Evolutionary conservation across 64 coral and sea anemone genomes (phyloP).

Genomic region (Actinia tenebrosa): DNA sequence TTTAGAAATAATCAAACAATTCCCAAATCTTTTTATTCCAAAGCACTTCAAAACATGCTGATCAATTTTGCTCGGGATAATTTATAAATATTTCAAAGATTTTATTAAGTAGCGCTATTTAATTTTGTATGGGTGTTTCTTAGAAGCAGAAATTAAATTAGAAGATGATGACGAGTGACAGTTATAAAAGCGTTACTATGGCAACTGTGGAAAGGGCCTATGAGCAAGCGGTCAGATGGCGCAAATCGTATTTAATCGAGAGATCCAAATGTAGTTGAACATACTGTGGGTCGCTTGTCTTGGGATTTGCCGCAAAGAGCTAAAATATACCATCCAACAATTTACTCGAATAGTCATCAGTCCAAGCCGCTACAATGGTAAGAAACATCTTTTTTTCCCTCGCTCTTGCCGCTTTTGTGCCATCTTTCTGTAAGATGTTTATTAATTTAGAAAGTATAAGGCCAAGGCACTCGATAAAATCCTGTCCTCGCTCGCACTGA

Average conservation of each 20-base stretch:
- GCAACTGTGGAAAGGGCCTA: background rate
- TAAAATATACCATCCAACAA: background rate
- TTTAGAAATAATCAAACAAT: background rate
- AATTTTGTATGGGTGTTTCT: background rate
- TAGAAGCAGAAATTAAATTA: background rate
- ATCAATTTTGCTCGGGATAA: background rate
- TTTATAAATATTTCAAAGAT: background rate
- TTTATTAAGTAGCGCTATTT: background rate
- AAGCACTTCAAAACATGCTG: background rate
- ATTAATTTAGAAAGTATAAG: no score
- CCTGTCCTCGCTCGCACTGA: background rate
- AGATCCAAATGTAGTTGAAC: background rate
- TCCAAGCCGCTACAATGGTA: background rate
- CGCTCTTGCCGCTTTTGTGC: background rate
- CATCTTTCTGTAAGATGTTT: no score
- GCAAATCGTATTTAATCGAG: slow-evolving; percentile 4
- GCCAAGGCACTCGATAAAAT: background rate
- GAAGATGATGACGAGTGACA: background rate
- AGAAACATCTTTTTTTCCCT: background rate
- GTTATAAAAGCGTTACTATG: background rate
- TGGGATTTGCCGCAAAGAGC: background rate
- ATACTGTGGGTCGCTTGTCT: background rate
- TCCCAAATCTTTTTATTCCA: background rate
- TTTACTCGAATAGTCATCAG: background rate
- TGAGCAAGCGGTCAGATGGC: background rate